Evolutionary conservation across 2,113 vertebrate genomes (phyloP).

Genomic region (Varanus salvator): DNA sequence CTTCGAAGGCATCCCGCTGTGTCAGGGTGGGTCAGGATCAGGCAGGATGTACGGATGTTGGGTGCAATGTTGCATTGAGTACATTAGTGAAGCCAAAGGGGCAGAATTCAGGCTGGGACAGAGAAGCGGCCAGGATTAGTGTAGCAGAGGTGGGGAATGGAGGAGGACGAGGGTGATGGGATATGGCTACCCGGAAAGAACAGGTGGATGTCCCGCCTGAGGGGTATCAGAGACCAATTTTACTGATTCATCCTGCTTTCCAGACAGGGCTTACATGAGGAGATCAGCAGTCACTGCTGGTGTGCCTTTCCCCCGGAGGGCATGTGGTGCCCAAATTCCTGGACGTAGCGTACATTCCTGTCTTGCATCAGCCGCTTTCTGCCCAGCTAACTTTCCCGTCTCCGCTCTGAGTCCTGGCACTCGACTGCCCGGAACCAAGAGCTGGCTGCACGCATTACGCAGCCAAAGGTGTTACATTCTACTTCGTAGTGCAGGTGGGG

Average conservation of each 20-base stretch:
- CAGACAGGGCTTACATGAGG: neutral
- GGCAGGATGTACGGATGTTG: neutral
- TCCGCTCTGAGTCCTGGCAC: neutral
- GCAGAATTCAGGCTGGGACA: neutral
- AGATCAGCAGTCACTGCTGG: neutral
- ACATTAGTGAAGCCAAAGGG: too few relatives aligned
- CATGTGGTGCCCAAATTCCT: neutral
- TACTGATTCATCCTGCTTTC: neutral
- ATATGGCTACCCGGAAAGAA: neutral
- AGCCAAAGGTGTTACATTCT: neutral
- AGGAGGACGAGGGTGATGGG: too few relatives aligned
- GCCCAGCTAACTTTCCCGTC: neutral
- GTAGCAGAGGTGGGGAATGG: neutral
- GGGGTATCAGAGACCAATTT: neutral
- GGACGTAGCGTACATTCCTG: neutral
- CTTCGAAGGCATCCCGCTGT: neutral
- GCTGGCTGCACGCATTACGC: neutral
- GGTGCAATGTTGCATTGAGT: too few relatives aligned
- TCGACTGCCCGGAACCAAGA: neutral
- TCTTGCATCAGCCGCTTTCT: slow-evolving; percentile 4
- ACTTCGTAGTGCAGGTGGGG: neutral
- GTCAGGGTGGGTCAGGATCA: neutral
- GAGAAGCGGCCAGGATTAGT: neutral
- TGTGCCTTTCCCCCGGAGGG: neutral
- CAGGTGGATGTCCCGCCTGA: neutral